phyloP scores from a whole-genome alignment of 1,140 invertebrate species.

The Eumaeus atala region DNA sequence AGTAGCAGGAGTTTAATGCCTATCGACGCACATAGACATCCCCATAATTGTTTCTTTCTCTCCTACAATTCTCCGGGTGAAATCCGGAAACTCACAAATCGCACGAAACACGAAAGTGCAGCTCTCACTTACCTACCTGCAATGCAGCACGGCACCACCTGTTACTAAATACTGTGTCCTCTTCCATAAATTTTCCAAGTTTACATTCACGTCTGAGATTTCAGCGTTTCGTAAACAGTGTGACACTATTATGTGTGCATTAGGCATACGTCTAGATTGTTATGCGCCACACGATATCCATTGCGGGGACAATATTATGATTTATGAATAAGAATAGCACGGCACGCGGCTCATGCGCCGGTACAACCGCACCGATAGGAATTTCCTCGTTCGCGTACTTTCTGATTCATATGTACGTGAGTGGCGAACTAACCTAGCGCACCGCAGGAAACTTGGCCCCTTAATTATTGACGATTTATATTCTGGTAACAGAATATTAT shows the following conservation, averaged over 20 bases:
- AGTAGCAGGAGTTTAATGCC: too few relatives aligned
- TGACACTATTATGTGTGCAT: neutral
- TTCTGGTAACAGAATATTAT: slow-evolving; percentile 36
- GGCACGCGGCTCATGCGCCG: slow-evolving; percentile 21
- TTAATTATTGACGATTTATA: slow-evolving; percentile 35
- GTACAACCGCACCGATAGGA: slow-evolving; percentile 47
- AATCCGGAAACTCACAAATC: too few relatives aligned
- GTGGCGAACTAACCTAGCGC: slow-evolving; percentile 41
- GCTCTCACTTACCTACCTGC: too few relatives aligned
- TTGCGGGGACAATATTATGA: slow-evolving; percentile 18
- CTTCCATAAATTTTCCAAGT: neutral
- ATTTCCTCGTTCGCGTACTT: slow-evolving; percentile 61
- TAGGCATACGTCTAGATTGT: too few relatives aligned
- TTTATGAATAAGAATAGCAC: slow-evolving; percentile 26
- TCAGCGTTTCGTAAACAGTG: neutral
- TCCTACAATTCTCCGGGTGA: too few relatives aligned
- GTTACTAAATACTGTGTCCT: too few relatives aligned
- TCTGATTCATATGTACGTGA: slow-evolving; percentile 55
- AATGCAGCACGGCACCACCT: too few relatives aligned
- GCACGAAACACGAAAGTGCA: too few relatives aligned
- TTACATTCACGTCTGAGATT: neutral
- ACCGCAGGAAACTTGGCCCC: slow-evolving; percentile 42
- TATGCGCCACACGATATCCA: slow-evolving; percentile 3
- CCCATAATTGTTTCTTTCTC: too few relatives aligned
- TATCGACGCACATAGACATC: too few relatives aligned